Evolutionary conservation across 2,113 vertebrate genomes (phyloP).

Genomic region (Pontoporia blainvillei): DNA sequence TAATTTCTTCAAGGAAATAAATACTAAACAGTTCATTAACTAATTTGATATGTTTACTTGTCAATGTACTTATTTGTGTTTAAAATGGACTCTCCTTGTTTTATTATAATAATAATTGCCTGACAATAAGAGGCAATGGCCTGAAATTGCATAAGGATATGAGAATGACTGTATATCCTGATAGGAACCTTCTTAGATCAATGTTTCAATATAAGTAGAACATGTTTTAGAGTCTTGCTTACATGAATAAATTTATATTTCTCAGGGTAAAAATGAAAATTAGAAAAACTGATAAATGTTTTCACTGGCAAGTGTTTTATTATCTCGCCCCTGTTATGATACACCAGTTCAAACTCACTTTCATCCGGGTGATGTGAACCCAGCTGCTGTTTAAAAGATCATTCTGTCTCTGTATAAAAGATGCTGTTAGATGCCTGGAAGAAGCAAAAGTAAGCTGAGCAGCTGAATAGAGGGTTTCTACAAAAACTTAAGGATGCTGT

Average conservation of each 20-base stretch:
- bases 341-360: not conserved
- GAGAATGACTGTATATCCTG: not conserved
- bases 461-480: not conserved
- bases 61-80: not conserved
- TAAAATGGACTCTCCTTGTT: not conserved
- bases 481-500: not conserved
- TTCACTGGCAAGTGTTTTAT: not conserved
- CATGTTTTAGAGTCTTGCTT: not conserved
- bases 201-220: not conserved
- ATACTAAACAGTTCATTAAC: not conserved
- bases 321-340: not conserved
- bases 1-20: not conserved
- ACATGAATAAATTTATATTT: not conserved
- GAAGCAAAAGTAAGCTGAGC: not conserved
- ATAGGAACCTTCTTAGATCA: not conserved
- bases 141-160: not conserved
- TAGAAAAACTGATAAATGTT: not conserved
- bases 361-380: not conserved
- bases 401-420: not conserved
- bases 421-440: not conserved
- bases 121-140: not conserved
- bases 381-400: not conserved
- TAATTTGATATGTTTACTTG: not conserved
- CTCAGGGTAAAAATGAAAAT: not conserved
- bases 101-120: not conserved